A percentile compares a stretch with the other conserved stretches of the same genome.
Evolutionary conservation across 2,797 vertebrate species (phyloP).

Genomic region (Chelon auratus): DNA sequence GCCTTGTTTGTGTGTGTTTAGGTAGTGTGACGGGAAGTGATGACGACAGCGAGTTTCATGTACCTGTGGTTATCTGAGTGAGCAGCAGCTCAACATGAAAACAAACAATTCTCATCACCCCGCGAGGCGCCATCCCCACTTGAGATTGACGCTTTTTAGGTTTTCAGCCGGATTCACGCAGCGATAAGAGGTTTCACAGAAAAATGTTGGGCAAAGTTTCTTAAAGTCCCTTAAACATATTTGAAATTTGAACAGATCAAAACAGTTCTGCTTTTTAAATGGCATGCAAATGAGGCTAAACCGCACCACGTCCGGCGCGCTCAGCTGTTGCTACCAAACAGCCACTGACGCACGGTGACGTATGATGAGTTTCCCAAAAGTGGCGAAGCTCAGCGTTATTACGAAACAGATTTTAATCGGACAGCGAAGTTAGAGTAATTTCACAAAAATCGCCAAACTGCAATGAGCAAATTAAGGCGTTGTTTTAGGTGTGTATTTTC

Average conservation of each 20-base stretch:
- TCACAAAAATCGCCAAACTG: too few species aligned
- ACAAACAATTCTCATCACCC: slow-evolving; percentile 55
- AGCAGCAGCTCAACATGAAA: slow-evolving; percentile 58
- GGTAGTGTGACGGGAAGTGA: slow-evolving; percentile 68
- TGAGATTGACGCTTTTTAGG: neutral
- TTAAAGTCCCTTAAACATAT: too few species aligned
- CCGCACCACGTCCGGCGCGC: neutral
- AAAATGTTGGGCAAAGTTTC: neutral
- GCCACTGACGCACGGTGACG: neutral
- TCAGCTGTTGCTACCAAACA: neutral
- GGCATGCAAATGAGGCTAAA: neutral
- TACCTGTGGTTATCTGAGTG: slow-evolving; percentile 26
- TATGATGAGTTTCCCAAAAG: neutral
- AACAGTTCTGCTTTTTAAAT: neutral
- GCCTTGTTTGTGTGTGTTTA: slow-evolving; percentile 38
- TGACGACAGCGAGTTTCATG: slow-evolving; percentile 59
- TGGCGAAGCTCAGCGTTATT: neutral
- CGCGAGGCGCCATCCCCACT: neutral
- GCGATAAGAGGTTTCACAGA: neutral
- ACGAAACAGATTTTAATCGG: neutral
- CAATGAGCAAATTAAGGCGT: too few species aligned
- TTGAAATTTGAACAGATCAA: too few species aligned
- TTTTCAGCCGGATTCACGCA: neutral
- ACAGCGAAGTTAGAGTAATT: neutral
- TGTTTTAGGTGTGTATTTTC: neutral